These are phyloP conservation scores for Sebastes kiyomatsui DNA, from an alignment of 2,797 vertebrate genomes.

Conservation along the genomic window DNA sequence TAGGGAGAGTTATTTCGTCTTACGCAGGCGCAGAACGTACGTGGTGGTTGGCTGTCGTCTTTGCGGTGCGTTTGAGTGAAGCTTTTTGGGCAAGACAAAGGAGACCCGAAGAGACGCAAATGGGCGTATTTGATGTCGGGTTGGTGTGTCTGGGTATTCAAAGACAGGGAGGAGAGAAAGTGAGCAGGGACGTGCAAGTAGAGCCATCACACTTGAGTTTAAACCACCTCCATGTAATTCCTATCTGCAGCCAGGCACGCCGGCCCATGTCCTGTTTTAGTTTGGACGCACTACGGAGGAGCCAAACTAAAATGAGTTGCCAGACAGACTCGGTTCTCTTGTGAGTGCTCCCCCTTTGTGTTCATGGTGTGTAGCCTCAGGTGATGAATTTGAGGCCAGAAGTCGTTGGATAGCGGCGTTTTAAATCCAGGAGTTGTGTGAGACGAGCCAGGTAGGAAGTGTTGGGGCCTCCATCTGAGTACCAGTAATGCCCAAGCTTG, in stretches of 20 bases:
- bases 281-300: neutral
- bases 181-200: conserved; percentile 55
- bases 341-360: neutral
- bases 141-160: neutral
- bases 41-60: too few relatives aligned
- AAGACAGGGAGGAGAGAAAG: conserved; percentile 4
- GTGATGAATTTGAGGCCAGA: conserved; percentile 2
- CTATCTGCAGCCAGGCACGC: conserved; percentile 21
- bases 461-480: neutral
- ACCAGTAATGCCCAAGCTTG: conserved; percentile 17
- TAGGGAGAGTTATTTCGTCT: too few relatives aligned
- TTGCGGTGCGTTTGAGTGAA: too few relatives aligned
- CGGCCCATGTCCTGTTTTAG: neutral
- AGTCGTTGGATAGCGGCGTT: neutral
- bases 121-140: too few relatives aligned
- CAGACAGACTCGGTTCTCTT: neutral
- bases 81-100: too few relatives aligned
- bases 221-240: conserved; percentile 53
- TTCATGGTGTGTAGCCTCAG: neutral
- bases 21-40: too few relatives aligned
- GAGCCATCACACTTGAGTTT: conserved; percentile 51
- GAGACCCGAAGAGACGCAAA: too few relatives aligned
- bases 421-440: conserved; percentile 2
- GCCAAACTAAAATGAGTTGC: neutral
- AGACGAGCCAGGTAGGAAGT: neutral